phyloP scores from a whole-genome alignment of 2,797 vertebrate species.

The Margarornis squamiger region DNA sequence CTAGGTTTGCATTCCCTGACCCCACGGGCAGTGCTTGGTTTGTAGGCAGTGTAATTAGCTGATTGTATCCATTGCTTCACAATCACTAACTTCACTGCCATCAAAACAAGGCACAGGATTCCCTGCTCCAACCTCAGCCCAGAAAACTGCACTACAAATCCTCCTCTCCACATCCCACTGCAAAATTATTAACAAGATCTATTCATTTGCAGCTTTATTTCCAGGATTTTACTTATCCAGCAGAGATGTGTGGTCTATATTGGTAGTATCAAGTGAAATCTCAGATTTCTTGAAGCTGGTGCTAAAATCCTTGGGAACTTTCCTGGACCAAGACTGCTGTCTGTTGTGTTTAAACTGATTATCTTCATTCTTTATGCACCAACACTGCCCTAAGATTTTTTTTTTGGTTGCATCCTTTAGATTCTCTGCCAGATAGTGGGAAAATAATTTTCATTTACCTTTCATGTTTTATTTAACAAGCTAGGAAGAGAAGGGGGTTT shows the following conservation, averaged over 20 bases:
- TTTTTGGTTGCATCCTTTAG: neutral
- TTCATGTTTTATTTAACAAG: neutral
- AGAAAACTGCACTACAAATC: neutral
- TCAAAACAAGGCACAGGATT: conserved; percentile 79
- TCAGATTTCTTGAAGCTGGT: neutral
- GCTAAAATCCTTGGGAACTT: neutral
- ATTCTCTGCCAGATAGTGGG: neutral
- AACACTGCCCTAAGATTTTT: neutral
- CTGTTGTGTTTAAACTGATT: neutral
- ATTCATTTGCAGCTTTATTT: neutral
- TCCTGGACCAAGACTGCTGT: neutral
- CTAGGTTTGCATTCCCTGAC: neutral
- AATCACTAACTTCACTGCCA: conserved; percentile 93
- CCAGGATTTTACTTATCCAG: neutral
- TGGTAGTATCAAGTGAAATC: neutral
- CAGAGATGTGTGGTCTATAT: fast-evolving
- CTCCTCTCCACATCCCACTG: neutral
- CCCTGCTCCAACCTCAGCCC: neutral
- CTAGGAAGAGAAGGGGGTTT: neutral
- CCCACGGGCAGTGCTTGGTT: conserved; percentile 78
- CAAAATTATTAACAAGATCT: neutral
- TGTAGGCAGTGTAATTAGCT: conserved; percentile 95
- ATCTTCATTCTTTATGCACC: neutral
- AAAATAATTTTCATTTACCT: neutral
- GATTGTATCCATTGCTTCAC: conserved; percentile 79